phyloP scores from a whole-genome alignment of 1,140 invertebrate species.

The Proales similis region DNA sequence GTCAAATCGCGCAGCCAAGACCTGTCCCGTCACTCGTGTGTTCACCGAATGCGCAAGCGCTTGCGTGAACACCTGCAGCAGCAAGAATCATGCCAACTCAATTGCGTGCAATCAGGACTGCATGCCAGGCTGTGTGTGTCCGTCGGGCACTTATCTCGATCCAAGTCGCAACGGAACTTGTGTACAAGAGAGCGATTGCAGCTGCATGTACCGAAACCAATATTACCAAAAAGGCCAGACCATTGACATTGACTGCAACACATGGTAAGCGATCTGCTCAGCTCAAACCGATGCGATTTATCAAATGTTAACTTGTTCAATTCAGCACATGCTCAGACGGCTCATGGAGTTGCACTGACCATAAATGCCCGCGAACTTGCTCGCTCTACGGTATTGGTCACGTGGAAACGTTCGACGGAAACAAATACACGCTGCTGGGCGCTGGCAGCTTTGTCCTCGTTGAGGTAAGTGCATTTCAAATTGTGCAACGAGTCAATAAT shows the following conservation, averaged over 20 bases:
- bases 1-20: slow-evolving; percentile 32
- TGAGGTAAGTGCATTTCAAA: too few relatives aligned
- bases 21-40: slow-evolving; percentile 57
- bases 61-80: slow-evolving; percentile 65
- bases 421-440: slow-evolving; percentile 38
- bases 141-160: slow-evolving; percentile 25
- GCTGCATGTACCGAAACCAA: slow-evolving; percentile 40
- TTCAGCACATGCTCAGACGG: slow-evolving; percentile 44
- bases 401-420: slow-evolving; percentile 40
- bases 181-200: slow-evolving; percentile 39
- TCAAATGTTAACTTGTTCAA: slow-evolving; percentile 7
- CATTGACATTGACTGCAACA: slow-evolving; percentile 40
- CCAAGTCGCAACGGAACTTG: slow-evolving; percentile 39
- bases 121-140: slow-evolving; percentile 41
- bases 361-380: slow-evolving; percentile 53
- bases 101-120: slow-evolving; percentile 39
- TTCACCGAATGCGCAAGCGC: slow-evolving; percentile 66
- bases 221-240: slow-evolving; percentile 29
- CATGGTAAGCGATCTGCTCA: slow-evolving; percentile 40
- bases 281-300: too few relatives aligned
- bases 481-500: too few relatives aligned
- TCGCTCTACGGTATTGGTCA: slow-evolving; percentile 58
- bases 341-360: slow-evolving; percentile 47
- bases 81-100: background rate
- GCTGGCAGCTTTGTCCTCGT: slow-evolving; percentile 39